Evolutionary conservation across 2,797 vertebrate species (phyloP), one percentile per base, ranked within the genome.

Genomic region (Neosalanx taihuensis): DNA sequence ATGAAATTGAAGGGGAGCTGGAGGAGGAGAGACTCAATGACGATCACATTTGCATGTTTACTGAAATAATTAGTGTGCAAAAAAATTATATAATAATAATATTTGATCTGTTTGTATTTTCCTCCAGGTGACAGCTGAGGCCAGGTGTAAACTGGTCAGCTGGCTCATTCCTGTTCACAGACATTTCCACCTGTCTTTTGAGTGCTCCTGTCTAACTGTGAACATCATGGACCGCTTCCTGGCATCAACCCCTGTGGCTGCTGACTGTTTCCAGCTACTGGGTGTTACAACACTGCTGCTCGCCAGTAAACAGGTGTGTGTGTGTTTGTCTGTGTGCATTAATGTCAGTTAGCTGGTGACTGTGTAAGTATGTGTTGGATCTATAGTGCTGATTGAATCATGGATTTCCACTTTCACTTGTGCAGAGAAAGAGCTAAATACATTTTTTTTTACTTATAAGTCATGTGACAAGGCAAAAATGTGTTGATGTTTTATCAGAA

Each of bases 151-250:
- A 10, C 92, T 99, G 59, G 90, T 99, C 76, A 97, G 96, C 89
- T 99, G 97, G 97, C 93, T 99, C 67, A 94, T 98, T 70, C 91
- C 94, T 0, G 94, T 98, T 9, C 92, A 94, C 86, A 94, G 91
- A 82, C 91, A 95, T 18, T 92, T 98, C 72, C 87, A 76, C 5
- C 80, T 97, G 57, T 97, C 95, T 33, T 97, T 99, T 20, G 96
- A 99, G 85, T 94, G 96, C 0, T 93, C 95, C 77, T 98, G 96
- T 77, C 90, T 98, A 79, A 84, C 95, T 0, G 92, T 98, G 72
- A 98, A 96, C 84, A 96, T 92, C 67, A 90, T 99, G 88, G 97
- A 99, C 88, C 91, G 97, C 35, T 99, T 99, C 82, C 91, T 98
- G 68, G 77, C 84, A 41, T 95, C 94, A 46, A 98, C 95, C 0